Conservation (phyloP, 2,113 vertebrate species). For the Lutjanus erythropterus region DNA sequence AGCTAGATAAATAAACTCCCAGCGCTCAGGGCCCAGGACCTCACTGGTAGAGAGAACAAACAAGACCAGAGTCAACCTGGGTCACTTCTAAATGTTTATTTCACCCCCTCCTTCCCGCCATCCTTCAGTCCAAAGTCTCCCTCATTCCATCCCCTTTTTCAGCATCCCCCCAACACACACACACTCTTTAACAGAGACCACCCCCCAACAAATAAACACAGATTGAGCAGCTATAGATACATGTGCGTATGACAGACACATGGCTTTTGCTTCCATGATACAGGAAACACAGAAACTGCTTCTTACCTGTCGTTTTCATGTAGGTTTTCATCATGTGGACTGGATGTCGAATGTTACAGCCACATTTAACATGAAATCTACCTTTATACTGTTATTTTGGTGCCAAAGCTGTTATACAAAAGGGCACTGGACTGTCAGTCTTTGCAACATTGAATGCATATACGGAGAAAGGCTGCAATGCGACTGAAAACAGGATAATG, state of each 20-base stretch:
- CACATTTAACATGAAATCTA: constrained; percentile 21
- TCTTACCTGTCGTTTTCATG: constrained; percentile 11
- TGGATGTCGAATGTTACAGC: not conserved
- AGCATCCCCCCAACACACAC: constrained; percentile 41
- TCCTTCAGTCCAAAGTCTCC: constrained; percentile 70
- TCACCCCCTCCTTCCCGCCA: constrained; percentile 73
- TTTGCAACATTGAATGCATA: constrained; percentile 50
- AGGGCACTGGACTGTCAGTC: constrained; percentile 33
- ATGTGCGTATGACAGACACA: constrained; percentile 58
- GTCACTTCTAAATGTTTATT: constrained; percentile 89
- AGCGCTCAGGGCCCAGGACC: constrained; percentile 84
- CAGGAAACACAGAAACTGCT: constrained; percentile 31
- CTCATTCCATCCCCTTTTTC: constrained; percentile 73
- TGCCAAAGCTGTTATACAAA: constrained; percentile 20
- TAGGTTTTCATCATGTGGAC: not conserved
- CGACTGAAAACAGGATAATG: constrained; percentile 58
- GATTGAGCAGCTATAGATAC: constrained; percentile 57
- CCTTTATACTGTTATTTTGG: not conserved
- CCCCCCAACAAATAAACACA: constrained; percentile 79
- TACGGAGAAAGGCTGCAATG: constrained; percentile 46
- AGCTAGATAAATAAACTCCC: constrained; percentile 89
- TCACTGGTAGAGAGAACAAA: constrained; percentile 90
- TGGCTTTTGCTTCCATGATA: constrained; percentile 36
- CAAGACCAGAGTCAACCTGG: constrained; percentile 87
- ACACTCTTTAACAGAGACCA: constrained; percentile 66